phyloP scores from a whole-genome alignment of 2,113 vertebrate species.

The Cinclus mexicanus region DNA sequence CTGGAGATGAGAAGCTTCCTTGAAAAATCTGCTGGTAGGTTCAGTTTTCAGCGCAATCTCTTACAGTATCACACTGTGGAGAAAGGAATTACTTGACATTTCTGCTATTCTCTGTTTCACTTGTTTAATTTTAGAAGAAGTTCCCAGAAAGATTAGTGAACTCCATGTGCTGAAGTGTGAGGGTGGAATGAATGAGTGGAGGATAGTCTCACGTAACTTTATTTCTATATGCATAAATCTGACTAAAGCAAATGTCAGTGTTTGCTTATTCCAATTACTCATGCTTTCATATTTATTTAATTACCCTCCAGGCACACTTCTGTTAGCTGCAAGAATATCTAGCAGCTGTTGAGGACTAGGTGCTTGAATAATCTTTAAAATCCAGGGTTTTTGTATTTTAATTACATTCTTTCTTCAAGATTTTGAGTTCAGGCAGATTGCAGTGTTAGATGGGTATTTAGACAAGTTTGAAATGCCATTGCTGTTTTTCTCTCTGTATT shows the following conservation, averaged over 20 bases:
- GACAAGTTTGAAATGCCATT: background rate
- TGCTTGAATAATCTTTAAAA: background rate
- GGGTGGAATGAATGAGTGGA: background rate
- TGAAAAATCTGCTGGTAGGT: background rate
- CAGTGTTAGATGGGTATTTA: background rate
- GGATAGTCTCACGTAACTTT: background rate
- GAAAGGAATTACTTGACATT: background rate
- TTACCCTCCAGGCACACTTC: background rate
- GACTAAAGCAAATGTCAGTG: background rate
- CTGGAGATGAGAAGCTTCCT: background rate
- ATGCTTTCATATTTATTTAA: background rate
- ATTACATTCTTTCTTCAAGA: background rate
- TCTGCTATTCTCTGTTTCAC: background rate
- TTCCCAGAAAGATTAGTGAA: background rate
- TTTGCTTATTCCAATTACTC: background rate
- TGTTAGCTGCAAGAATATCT: background rate
- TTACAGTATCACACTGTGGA: background rate
- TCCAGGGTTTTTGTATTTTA: background rate
- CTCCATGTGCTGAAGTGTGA: background rate
- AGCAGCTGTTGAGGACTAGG: background rate
- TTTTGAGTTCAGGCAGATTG: background rate
- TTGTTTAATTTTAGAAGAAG: background rate
- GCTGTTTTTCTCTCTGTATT: background rate
- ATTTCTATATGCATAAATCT: background rate
- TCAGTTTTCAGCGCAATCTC: background rate